phyloP scores from a whole-genome alignment of 2,888 invertebrate genomes.

The Cephus nigrinus region DNA sequence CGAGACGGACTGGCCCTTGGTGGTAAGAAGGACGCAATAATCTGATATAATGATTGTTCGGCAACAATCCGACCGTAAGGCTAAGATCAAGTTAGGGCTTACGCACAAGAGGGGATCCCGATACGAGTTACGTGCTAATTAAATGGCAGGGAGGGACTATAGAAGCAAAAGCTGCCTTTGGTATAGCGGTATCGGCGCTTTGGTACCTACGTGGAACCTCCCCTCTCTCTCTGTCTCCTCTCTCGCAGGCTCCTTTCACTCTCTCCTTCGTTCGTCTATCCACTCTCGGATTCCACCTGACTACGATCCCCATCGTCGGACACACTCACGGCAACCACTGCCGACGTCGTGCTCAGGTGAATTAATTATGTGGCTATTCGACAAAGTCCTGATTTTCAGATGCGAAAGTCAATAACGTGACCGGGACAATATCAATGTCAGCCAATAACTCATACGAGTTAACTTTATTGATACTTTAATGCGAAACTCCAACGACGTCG shows the following conservation, averaged over 20 bases:
- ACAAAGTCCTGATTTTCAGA: neutral
- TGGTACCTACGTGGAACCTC: neutral
- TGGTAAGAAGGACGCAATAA: neutral
- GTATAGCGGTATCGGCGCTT: neutral
- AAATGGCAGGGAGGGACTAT: constrained; percentile 23
- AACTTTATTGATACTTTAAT: neutral
- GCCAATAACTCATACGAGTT: neutral
- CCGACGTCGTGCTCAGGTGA: neutral
- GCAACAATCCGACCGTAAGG: constrained; percentile 2
- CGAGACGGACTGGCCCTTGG: neutral
- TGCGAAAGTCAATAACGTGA: neutral
- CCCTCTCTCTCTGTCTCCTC: neutral
- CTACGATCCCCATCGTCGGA: neutral
- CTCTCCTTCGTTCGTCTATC: neutral
- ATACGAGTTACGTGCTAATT: constrained; percentile 33
- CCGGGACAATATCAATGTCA: neutral
- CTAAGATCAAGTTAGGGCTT: neutral
- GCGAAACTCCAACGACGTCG: neutral
- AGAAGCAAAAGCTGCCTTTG: neutral
- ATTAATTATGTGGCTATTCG: neutral
- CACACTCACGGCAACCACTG: neutral
- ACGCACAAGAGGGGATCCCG: constrained; percentile 20
- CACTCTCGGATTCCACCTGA: neutral
- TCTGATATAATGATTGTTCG: constrained; percentile 4
- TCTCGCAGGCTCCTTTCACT: neutral